A percentile compares a stretch with the other conserved stretches of the same genome.
These are phyloP conservation scores for Drosophila heteroneura DNA, from an alignment of 2,888 invertebrate species.

Conservation along the genomic window DNA sequence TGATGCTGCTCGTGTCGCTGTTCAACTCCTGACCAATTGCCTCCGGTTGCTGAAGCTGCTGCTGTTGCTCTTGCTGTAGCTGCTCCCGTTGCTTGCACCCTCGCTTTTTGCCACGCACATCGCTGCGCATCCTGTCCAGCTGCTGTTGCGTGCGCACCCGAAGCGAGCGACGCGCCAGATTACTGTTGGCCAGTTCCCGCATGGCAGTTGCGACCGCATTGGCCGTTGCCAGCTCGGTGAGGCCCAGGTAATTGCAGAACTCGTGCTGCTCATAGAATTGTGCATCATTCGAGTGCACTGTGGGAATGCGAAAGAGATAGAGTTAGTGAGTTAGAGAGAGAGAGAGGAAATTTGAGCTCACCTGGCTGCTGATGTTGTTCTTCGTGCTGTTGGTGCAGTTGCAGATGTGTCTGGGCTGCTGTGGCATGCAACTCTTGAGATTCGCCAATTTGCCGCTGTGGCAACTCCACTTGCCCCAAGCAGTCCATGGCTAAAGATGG, in stretches of 20 bases:
- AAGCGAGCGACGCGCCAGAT: conserved; percentile 77
- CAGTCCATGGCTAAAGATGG: not conserved
- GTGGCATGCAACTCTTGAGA: not conserved
- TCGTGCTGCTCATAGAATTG: conserved; percentile 83
- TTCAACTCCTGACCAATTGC: conserved; percentile 1
- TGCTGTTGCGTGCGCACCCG: conserved; percentile 80
- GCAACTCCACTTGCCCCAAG: not conserved
- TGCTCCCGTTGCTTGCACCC: conserved; percentile 34
- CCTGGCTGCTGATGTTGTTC: conserved; percentile 1
- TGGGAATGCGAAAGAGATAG: conserved; percentile 1
- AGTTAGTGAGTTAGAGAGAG: not conserved
- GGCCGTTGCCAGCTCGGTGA: conserved; percentile 83
- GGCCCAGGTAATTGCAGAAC: conserved; percentile 84
- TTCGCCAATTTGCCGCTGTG: conserved; percentile 6
- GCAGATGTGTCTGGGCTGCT: not conserved
- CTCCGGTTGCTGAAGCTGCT: conserved; percentile 10
- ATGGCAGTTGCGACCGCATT: conserved; percentile 82
- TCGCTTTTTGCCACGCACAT: conserved; percentile 47
- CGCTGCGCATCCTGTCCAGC: conserved; percentile 72
- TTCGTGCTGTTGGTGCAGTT: not conserved
- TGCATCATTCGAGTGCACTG: conserved; percentile 27
- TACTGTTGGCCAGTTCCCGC: conserved; percentile 78
- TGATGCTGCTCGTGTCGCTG: conserved; percentile 27
- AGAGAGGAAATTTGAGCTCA: not conserved
- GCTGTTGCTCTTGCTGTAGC: conserved; percentile 1